Conservation (phyloP, 1,140 invertebrate genomes). For the Harpegnathos saltator region DNA sequence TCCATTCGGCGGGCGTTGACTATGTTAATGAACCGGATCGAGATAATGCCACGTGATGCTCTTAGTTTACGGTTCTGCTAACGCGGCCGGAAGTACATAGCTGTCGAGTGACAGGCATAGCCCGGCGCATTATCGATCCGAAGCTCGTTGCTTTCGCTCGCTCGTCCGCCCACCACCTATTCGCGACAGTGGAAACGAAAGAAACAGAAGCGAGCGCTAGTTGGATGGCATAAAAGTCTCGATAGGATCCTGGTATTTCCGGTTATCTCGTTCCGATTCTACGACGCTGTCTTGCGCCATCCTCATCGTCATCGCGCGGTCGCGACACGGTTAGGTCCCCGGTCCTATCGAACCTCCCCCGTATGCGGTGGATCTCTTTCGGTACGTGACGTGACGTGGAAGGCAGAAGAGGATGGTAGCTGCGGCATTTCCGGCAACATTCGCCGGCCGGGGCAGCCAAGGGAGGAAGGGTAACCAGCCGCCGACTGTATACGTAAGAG, state of each 20-base stretch:
- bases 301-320: slow-evolving; percentile 10
- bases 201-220: slow-evolving; percentile 15
- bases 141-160: slow-evolving; percentile 47
- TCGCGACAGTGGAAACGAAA: slow-evolving; percentile 47
- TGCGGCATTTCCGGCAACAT: slow-evolving; percentile 50
- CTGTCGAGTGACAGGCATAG: slow-evolving; percentile 69
- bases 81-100: slow-evolving; percentile 75
- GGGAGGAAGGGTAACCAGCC: neutral
- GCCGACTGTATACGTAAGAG: neutral
- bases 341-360: too few relatives aligned
- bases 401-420: neutral
- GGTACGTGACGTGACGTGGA: slow-evolving; percentile 21
- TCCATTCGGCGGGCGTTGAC: slow-evolving; percentile 65
- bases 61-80: slow-evolving; percentile 75
- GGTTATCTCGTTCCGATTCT: slow-evolving; percentile 43
- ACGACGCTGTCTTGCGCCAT: slow-evolving; percentile 1
- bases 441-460: slow-evolving; percentile 8
- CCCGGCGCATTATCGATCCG: slow-evolving; percentile 69
- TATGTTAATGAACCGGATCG: slow-evolving; percentile 76
- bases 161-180: neutral
- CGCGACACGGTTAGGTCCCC: too few relatives aligned
- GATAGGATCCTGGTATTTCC: slow-evolving; percentile 76
- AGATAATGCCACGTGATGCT: slow-evolving; percentile 71
- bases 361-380: too few relatives aligned
- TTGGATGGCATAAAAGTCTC: slow-evolving; percentile 61